These are phyloP conservation scores for Anguilla pacifica DNA, from an alignment of 2,797 vertebrate genomes.

Conservation along the genomic window DNA sequence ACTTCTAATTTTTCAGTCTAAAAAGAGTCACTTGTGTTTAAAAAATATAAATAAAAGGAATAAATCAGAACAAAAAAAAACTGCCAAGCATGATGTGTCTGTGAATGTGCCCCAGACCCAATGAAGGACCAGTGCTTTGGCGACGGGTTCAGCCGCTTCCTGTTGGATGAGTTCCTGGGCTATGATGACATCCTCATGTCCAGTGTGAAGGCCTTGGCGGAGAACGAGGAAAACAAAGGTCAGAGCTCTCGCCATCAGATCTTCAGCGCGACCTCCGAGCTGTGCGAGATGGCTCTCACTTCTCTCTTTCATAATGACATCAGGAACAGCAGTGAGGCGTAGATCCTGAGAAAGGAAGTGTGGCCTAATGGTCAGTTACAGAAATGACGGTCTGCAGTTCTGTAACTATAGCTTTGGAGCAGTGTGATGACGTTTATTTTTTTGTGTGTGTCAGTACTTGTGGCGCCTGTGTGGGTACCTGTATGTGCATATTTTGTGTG, in stretches of 20 bases:
- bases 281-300: neutral
- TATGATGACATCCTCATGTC: constrained; percentile 98
- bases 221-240: constrained; percentile 98
- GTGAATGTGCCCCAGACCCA: constrained; percentile 67
- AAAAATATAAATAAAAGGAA: neutral
- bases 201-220: constrained; percentile 93
- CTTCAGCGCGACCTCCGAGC: neutral
- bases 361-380: neutral
- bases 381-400: neutral
- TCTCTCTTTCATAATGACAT: neutral
- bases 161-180: constrained; percentile 92
- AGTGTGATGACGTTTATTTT: neutral
- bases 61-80: neutral
- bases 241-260: no score
- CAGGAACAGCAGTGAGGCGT: neutral
- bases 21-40: neutral
- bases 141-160: constrained; percentile 93
- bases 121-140: constrained; percentile 91
- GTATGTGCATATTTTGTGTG: no score
- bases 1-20: neutral
- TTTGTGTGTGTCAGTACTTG: neutral
- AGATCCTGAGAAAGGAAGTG: neutral
- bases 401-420: neutral
- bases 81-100: neutral
- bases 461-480: no score